Evolutionary conservation across 2,797 vertebrate genomes (phyloP).

Genomic region (Trematomus bernacchii): DNA sequence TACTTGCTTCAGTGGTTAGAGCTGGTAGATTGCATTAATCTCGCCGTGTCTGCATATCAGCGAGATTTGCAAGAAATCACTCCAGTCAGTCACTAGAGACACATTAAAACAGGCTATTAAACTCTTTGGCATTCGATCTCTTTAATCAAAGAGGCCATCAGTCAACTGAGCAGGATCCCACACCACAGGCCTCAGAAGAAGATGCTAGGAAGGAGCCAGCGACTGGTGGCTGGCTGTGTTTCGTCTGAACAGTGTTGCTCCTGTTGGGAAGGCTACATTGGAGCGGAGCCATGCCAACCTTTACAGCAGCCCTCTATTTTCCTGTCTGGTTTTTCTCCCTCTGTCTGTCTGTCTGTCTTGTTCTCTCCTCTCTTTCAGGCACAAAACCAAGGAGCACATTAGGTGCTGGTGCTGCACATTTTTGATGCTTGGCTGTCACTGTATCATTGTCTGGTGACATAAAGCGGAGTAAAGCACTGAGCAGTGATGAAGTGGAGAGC

Average conservation of each 20-base stretch:
- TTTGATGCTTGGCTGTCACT: constrained; percentile 77
- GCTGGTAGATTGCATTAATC: constrained; percentile 17
- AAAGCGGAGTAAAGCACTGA: constrained; percentile 76
- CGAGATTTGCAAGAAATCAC: constrained; percentile 42
- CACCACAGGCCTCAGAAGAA: constrained; percentile 50
- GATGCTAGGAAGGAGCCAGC: constrained; percentile 47
- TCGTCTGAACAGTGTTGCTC: constrained; percentile 58
- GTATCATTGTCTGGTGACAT: constrained; percentile 80
- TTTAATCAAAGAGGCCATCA: constrained; percentile 77
- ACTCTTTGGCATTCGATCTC: constrained; percentile 76
- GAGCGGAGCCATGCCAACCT: constrained; percentile 58
- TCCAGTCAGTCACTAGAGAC: constrained; percentile 56
- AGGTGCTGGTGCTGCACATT: constrained; percentile 79
- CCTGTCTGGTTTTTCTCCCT: constrained; percentile 38
- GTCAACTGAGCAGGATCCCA: constrained; percentile 65
- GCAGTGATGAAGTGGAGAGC: constrained; percentile 75
- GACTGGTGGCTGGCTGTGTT: constrained; percentile 55
- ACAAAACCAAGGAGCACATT: constrained; percentile 72
- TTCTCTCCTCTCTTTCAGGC: constrained; percentile 58
- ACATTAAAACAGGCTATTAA: constrained; percentile 70
- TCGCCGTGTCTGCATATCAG: constrained; percentile 47
- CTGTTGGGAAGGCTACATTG: constrained; percentile 54
- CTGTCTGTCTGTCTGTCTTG: constrained; percentile 57
- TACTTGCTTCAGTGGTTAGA: background rate
- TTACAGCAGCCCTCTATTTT: constrained; percentile 58